These are phyloP conservation scores for Pseudomugil gertrudae DNA, from an alignment of 2,797 vertebrate species.

Conservation along the genomic window DNA sequence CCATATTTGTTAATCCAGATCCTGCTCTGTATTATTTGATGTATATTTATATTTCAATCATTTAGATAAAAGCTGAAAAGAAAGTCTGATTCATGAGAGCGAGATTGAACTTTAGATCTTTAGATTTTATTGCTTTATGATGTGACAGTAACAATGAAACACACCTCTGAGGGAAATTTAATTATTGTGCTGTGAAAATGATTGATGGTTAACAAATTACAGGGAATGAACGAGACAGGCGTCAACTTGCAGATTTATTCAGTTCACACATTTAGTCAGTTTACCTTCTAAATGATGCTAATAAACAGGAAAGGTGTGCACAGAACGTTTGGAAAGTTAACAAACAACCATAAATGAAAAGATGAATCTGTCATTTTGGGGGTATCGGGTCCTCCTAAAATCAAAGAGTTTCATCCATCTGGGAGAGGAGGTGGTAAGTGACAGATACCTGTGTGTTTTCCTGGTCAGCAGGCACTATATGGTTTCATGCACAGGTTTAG, in stretches of 20 bases:
- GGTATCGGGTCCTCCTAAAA: too few species aligned
- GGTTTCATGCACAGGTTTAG: background rate
- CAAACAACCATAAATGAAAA: background rate
- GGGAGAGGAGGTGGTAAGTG: too few species aligned
- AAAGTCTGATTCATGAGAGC: slow-evolving; percentile 26
- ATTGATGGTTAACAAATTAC: background rate
- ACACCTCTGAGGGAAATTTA: background rate
- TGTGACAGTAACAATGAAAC: background rate
- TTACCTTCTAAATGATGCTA: background rate
- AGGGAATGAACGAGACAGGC: background rate
- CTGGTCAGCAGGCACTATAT: background rate
- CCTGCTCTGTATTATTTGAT: background rate
- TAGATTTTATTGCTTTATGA: slow-evolving; percentile 16
- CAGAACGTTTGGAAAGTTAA: background rate
- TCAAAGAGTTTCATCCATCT: too few species aligned
- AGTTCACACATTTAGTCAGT: background rate
- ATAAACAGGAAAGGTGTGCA: background rate
- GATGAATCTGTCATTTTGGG: background rate
- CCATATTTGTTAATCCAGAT: background rate
- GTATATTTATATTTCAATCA: slow-evolving; percentile 21
- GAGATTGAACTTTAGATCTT: background rate
- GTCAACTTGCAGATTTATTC: background rate
- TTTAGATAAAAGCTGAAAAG: slow-evolving; percentile 35
- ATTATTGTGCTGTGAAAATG: background rate
- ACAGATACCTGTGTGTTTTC: too few species aligned